Evolutionary conservation across 2,888 invertebrate genomes (phyloP).

Genomic region (Ashinkailepas kermadecensis): DNA sequence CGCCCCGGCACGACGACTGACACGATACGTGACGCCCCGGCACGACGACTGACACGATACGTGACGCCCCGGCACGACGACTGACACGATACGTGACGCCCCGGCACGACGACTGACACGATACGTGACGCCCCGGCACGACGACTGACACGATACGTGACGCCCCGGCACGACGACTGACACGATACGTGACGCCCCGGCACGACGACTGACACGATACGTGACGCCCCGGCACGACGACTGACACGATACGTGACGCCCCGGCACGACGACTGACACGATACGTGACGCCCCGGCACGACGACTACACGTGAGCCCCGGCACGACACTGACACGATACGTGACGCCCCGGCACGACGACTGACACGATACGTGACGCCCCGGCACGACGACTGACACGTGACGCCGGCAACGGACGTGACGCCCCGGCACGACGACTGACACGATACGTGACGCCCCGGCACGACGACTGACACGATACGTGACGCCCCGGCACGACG

Average conservation of each 20-base stretch:
- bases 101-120: neutral
- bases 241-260: neutral
- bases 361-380: neutral
- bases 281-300: neutral
- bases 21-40: neutral
- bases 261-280: neutral
- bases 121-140: neutral
- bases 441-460: neutral
- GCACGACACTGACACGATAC: no score
- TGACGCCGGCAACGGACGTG: no score
- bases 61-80: neutral
- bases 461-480: constrained; percentile 1
- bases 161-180: neutral
- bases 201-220: neutral
- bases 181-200: neutral
- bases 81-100: neutral
- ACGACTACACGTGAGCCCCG: no score
- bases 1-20: neutral
- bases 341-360: neutral
- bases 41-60: neutral
- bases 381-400: neutral
- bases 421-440: neutral
- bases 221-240: neutral
- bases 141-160: neutral
- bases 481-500: neutral